These are phyloP conservation scores for Paralvinella palmiformis DNA, from an alignment of 1,140 invertebrate species.

Conservation along the genomic window DNA sequence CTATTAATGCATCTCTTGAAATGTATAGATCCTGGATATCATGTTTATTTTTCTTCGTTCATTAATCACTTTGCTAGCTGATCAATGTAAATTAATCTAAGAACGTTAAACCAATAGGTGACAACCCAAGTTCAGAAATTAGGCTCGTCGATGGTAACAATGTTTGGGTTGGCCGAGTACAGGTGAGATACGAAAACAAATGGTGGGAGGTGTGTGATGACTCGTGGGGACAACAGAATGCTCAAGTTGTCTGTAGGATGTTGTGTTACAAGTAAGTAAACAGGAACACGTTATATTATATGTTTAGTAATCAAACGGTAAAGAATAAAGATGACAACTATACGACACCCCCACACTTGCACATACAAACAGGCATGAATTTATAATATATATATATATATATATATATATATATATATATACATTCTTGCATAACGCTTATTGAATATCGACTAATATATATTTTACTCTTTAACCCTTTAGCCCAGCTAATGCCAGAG, in stretches of 20 bases:
- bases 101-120: not conserved
- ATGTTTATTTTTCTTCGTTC: not conserved
- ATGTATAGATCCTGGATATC: not conserved
- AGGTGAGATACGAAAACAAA: conserved; percentile 61
- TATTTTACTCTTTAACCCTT: not conserved
- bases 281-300: not conserved
- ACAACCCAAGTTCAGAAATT: conserved; percentile 10
- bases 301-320: not conserved
- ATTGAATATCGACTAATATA: not conserved
- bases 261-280: conserved; percentile 56
- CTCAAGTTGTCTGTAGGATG: conserved; percentile 71
- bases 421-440: no score
- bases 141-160: not conserved
- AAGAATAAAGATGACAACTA: not conserved
- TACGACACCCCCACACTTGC: not conserved
- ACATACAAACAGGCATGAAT: not conserved
- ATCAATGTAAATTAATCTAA: not conserved
- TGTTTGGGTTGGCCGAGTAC: conserved; percentile 59
- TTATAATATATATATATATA: no score
- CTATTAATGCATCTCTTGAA: not conserved
- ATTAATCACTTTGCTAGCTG: no score
- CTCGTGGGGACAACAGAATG: conserved; percentile 62
- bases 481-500: conserved; percentile 14
- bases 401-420: no score
- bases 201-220: conserved; percentile 79